Evolutionary conservation across 2,888 invertebrate species (phyloP), one percentile per base, ranked within the genome.

Genomic region (Orgyia antiqua): DNA sequence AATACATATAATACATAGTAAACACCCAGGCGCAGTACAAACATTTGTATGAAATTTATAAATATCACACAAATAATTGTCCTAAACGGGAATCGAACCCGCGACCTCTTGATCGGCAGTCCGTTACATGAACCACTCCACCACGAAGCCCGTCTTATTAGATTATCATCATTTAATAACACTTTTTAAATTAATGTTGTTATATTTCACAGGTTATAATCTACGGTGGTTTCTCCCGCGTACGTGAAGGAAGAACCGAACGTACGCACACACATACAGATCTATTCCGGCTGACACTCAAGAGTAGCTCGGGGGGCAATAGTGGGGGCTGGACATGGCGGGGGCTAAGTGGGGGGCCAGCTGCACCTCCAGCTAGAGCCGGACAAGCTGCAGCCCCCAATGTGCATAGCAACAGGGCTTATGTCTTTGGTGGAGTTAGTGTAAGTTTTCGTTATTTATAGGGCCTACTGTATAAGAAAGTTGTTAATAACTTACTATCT

Each of bases 361-460:
- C 56, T 66, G 32, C 93, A 89, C 77, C 96, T 89, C 89, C 94
- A 89, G 78, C 97, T 90, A 93, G 58, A 83, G 93, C 56, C 54
- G 91, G 93, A 9, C 90, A 94, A 56, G 90, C 93, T 5, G 82
- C 90, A 37, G 88, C 92, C 4, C 74, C 87, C 27, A 68, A 68
- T 36, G 82, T 89, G 21, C 86, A 90, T 10, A 91, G 89, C 46
- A 89, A 89, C 37, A 87, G 89, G 31, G 94, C 92, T 0, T 93
- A 94, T 55, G 89, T 93, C 37, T 98, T 95, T 68, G 97, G 97
- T 0, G 97, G 97, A 1, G 94, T 97, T 10, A 78, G 80, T 68
- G 87, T 87, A 10, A 73, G 82, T 67, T 29, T n/a, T n/a, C n/a
- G n/a, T n/a, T n/a, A n/a, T n/a, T n/a, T n/a, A 5, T 3, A 9